These are phyloP conservation scores for Spisula solida DNA, from an alignment of 2,888 invertebrate species.

Conservation along the genomic window DNA sequence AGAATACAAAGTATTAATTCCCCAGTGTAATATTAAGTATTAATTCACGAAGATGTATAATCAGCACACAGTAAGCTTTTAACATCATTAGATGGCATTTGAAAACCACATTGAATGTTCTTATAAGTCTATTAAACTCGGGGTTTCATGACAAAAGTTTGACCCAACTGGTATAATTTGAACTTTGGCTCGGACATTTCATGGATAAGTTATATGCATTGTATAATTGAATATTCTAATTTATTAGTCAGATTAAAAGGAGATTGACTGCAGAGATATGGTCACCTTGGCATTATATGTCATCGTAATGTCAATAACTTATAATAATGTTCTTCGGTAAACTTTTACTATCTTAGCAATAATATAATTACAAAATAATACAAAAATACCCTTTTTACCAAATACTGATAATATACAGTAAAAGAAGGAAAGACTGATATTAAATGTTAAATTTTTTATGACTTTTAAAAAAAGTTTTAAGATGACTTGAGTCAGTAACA, in stretches of 20 bases:
- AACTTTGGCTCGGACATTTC: neutral
- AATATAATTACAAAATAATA: too few relatives aligned
- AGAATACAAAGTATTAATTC: conserved; percentile 43
- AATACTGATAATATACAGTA: too few relatives aligned
- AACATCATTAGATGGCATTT: conserved; percentile 34
- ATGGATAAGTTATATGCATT: conserved; percentile 6
- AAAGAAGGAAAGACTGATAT: too few relatives aligned
- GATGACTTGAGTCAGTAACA: too few relatives aligned
- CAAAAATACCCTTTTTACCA: too few relatives aligned
- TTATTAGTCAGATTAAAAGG: neutral
- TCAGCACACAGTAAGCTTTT: conserved; percentile 27
- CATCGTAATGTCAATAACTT: too few relatives aligned
- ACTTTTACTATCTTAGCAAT: too few relatives aligned
- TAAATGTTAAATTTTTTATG: too few relatives aligned
- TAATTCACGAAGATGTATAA: conserved; percentile 38
- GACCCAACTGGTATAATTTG: neutral
- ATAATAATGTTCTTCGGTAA: too few relatives aligned
- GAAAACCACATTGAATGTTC: conserved; percentile 21
- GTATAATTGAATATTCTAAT: neutral
- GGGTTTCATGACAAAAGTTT: neutral
- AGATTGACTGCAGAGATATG: neutral
- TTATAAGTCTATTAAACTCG: neutral
- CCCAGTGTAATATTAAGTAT: conserved; percentile 40
- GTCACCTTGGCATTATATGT: neutral
- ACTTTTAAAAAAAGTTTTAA: too few relatives aligned